Conservation (phyloP, 2,888 invertebrate genomes). For the Dexiosoma caninum region DNA sequence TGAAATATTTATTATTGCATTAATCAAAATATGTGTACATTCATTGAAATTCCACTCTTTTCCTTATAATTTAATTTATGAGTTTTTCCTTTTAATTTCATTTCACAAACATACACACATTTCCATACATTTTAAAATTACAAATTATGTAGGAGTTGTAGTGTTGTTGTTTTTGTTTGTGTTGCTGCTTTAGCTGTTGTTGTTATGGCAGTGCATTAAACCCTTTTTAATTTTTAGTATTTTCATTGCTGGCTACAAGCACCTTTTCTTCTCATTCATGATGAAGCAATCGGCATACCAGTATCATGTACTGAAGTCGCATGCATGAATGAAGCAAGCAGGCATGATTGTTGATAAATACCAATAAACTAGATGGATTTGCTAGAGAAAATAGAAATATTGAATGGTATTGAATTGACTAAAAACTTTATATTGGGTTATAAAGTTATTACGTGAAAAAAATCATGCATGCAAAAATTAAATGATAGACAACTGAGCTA, state of each 20-base stretch:
- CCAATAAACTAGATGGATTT: slow-evolving; percentile 17
- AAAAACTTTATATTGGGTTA: slow-evolving; percentile 1
- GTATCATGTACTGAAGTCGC: not conserved
- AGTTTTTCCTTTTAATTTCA: slow-evolving; percentile 1
- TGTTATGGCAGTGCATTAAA: slow-evolving; percentile 25
- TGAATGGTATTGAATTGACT: slow-evolving; percentile 10
- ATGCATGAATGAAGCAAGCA: slow-evolving; percentile 29
- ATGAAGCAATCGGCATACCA: slow-evolving; percentile 15
- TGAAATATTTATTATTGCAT: slow-evolving; percentile 8
- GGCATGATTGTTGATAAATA: slow-evolving; percentile 25
- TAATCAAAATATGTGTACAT: slow-evolving; percentile 3
- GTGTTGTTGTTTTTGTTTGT: not conserved
- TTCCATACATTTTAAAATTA: too few relatives aligned
- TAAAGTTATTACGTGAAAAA: slow-evolving; percentile 46
- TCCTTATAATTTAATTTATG: slow-evolving; percentile 37
- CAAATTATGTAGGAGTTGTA: slow-evolving; percentile 47
- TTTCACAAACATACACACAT: not conserved
- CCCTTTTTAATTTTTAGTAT: slow-evolving; percentile 29
- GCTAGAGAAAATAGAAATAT: slow-evolving; percentile 6
- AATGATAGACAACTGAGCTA: slow-evolving; percentile 51
- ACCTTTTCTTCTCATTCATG: slow-evolving; percentile 39
- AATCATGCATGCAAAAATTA: slow-evolving; percentile 49
- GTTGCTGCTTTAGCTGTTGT: too few relatives aligned
- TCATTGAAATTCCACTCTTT: not conserved
- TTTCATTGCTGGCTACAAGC: not conserved